phyloP scores from a whole-genome alignment of 2,113 vertebrate genomes.

The Callipepla californica region DNA sequence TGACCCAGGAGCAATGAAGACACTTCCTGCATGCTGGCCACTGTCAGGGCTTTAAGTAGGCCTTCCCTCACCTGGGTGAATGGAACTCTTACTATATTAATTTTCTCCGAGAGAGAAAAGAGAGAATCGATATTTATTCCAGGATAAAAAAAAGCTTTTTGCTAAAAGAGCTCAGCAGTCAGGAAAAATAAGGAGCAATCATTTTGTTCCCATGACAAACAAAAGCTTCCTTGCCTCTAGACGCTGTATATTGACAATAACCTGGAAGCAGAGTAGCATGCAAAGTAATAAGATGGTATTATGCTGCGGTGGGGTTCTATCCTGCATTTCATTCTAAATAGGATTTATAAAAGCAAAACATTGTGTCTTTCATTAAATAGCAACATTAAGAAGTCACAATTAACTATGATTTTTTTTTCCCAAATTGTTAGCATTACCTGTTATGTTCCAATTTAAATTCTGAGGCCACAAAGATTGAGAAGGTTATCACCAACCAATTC shows the following conservation, averaged over 20 bases:
- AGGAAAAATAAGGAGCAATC: slow-evolving; percentile 34
- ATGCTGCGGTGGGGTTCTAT: not conserved
- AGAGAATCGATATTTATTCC: slow-evolving; percentile 59
- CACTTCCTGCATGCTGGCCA: not conserved
- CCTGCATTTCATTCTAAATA: not conserved
- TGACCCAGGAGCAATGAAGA: slow-evolving; percentile 8
- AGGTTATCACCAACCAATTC: not conserved
- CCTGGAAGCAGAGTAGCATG: not conserved
- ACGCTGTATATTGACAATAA: slow-evolving; percentile 26
- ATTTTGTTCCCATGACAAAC: slow-evolving; percentile 53
- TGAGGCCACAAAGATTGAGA: not conserved
- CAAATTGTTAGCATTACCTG: not conserved
- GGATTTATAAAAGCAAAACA: not conserved
- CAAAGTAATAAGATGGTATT: slow-evolving; percentile 7
- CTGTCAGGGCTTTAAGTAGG: not conserved
- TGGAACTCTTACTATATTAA: slow-evolving; percentile 39
- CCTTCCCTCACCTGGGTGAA: not conserved
- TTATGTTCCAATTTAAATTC: slow-evolving; percentile 13
- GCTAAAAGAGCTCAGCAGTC: slow-evolving; percentile 18
- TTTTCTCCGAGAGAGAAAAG: slow-evolving; percentile 27
- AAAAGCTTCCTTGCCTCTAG: slow-evolving; percentile 43
- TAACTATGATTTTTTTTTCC: not conserved
- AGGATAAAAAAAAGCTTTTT: slow-evolving; percentile 44
- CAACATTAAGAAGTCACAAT: not conserved
- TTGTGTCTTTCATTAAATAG: not conserved